Evolutionary conservation across 2,888 invertebrate genomes (phyloP).

Genomic region (Caenorhabditis sp.): DNA sequence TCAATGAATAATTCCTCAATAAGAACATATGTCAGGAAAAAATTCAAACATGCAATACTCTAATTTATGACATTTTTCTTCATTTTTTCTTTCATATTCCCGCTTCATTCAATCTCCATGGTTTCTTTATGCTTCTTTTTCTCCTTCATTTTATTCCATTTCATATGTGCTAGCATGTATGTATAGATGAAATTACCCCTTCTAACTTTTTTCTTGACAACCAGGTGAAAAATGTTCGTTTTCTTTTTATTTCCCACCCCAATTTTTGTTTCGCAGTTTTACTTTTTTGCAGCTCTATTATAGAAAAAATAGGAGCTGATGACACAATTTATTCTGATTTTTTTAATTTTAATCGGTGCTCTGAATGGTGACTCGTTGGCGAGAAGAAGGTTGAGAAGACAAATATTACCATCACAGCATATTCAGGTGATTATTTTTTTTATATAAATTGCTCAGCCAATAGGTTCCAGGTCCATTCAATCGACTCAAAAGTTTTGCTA

Average conservation of each 20-base stretch:
- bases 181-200: neutral
- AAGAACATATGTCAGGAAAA: neutral
- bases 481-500: conserved; percentile 7
- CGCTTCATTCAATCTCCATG: conserved; percentile 1
- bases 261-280: neutral
- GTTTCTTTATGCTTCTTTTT: neutral
- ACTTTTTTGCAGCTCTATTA: neutral
- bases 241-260: neutral
- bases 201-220: neutral
- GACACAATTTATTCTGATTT: neutral
- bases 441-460: too few species aligned
- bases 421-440: conserved; percentile 40
- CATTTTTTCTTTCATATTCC: neutral
- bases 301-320: neutral
- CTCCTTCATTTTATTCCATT: neutral
- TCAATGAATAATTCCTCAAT: neutral
- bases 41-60: neutral
- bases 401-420: conserved; percentile 42
- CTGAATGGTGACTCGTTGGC: neutral
- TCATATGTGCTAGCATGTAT: neutral
- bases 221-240: neutral
- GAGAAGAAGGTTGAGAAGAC: conserved; percentile 11
- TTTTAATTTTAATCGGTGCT: neutral
- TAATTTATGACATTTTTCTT: neutral
- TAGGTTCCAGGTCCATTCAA: conserved; percentile 12